Base-by-base conservation (phyloP, 2,113 vertebrate genomes). In the Eidolon helvum region DNA sequence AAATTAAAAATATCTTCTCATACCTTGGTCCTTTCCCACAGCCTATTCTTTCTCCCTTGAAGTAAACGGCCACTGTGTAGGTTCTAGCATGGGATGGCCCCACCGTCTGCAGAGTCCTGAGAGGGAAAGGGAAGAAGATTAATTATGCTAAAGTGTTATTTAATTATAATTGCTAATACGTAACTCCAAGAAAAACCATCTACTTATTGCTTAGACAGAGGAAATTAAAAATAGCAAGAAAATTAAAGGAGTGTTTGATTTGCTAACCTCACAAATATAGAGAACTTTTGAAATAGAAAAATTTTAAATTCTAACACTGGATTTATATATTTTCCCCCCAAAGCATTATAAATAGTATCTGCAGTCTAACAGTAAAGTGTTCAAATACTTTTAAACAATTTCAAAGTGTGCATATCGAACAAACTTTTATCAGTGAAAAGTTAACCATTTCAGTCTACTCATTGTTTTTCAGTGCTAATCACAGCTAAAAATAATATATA, bases 1-100 rank as follows among this genome's bases (percentile, higher is more conserved):
- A 82, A 74, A 53, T 4, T 2, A 22, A 26, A 95, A 55, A 38
- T 18, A 1, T n/a, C 5, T n/a, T 93, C 88, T 82, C 96, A 22
- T 99, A 99, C 99, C 99, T 99, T 90, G 99, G 99, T 94, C 99
- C 99, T 99, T 99, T 99, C 96, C 99, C 99, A 9, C 99, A 99
- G 98, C 99, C 99, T 94, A 99, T 99, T 71, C 99, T 98, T 97
- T 99, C 99, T 26, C 99, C 99, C 98, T 99, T 99, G 98, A 99
- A 99, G 97, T 99, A 99, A 83, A 99, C 99, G 10, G 99, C 99
- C 33, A 99, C 99, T 0, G 99, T 99, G 98, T 99, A 99, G 26
- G 99, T 99, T 93, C 99, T 99, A 12, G 99, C 99, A 88, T 99
- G 99, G 11, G 99, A 99, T 0, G 99, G 99, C 10, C 99, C 99